phyloP scores from a whole-genome alignment of 1,140 invertebrate species.

The Hypothenemus hampei region DNA sequence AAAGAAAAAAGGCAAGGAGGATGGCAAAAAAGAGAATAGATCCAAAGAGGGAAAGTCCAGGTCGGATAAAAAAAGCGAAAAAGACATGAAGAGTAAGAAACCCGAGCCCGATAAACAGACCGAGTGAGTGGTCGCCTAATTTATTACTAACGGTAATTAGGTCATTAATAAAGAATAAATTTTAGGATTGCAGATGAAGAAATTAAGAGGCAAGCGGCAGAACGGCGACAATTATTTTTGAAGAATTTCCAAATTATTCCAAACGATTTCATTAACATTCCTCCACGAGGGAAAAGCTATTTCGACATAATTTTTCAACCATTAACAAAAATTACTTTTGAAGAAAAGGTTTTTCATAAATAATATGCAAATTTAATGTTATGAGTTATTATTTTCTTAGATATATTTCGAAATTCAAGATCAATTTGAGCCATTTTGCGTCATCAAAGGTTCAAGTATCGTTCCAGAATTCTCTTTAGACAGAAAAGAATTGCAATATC shows the following conservation, averaged over 20 bases:
- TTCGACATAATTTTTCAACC: conserved; percentile 15
- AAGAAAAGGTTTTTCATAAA: conserved; percentile 17
- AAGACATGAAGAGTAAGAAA: conserved; percentile 14
- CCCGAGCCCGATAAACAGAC: background rate
- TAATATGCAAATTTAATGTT: conserved; percentile 12
- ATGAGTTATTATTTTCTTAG: conserved; percentile 21
- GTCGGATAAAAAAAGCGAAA: conserved; percentile 11
- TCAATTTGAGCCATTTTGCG: conserved; percentile 38
- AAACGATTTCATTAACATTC: conserved; percentile 2
- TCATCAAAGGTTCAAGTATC: conserved; percentile 42
- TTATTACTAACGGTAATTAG: background rate
- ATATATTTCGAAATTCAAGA: conserved; percentile 37
- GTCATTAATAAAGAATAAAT: background rate
- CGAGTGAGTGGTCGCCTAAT: background rate
- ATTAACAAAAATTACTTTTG: conserved; percentile 1
- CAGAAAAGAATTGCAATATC: conserved; percentile 41
- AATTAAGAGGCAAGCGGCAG: conserved; percentile 18
- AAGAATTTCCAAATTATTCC: conserved; percentile 8
- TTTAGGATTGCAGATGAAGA: conserved; percentile 1
- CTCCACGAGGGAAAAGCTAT: background rate
- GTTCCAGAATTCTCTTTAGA: conserved; percentile 42
- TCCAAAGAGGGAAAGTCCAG: conserved; percentile 3
- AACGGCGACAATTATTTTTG: conserved; percentile 12
- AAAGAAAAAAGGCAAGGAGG: background rate
- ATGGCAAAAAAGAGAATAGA: conserved; percentile 11